A percentile compares a stretch with the other conserved stretches of the same genome.
phyloP scores from a whole-genome alignment of 2,888 invertebrate species.

The Phyllotreta striolata region DNA sequence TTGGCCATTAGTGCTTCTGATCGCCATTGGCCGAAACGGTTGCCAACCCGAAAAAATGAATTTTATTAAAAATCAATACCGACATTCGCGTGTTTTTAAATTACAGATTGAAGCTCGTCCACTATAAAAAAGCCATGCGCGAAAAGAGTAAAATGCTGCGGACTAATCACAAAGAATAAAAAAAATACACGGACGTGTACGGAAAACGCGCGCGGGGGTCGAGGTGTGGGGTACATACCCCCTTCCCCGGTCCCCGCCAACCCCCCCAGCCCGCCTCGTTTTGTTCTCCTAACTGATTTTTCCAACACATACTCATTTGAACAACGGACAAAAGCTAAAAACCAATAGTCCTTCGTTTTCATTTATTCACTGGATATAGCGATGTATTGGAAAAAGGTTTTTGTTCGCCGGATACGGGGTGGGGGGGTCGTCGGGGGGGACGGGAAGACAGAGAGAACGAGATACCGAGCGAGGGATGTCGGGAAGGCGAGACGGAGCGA shows the following conservation, averaged over 20 bases:
- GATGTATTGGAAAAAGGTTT: conserved; percentile 63
- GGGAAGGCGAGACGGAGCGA: conserved; percentile 36
- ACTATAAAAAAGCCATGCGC: conserved; percentile 62
- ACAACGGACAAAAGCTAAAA: conserved; percentile 63
- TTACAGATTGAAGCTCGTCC: conserved; percentile 61
- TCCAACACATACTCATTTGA: conserved; percentile 59
- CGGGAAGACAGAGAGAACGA: conserved; percentile 19
- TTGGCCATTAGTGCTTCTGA: conserved; percentile 60
- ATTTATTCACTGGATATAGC: conserved; percentile 62
- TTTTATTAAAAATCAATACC: conserved; percentile 64
- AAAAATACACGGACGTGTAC: conserved; percentile 57
- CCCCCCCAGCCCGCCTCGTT: conserved; percentile 47
- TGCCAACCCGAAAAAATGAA: conserved; percentile 62
- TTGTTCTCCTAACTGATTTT: conserved; percentile 62
- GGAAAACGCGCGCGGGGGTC: conserved; percentile 41
- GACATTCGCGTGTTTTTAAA: conserved; percentile 63
- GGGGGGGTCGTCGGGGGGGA: conserved; percentile 45
- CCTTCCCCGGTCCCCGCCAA: conserved; percentile 31
- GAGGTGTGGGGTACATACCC: conserved; percentile 38
- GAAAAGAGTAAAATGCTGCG: conserved; percentile 62
- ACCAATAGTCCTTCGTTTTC: conserved; percentile 64
- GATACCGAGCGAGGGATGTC: conserved; percentile 33
- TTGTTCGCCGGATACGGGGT: conserved; percentile 55
- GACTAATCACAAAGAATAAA: conserved; percentile 63
- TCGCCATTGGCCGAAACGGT: conserved; percentile 60